phyloP scores from a whole-genome alignment of 2,797 vertebrate genomes.

The Nyctibius grandis region DNA sequence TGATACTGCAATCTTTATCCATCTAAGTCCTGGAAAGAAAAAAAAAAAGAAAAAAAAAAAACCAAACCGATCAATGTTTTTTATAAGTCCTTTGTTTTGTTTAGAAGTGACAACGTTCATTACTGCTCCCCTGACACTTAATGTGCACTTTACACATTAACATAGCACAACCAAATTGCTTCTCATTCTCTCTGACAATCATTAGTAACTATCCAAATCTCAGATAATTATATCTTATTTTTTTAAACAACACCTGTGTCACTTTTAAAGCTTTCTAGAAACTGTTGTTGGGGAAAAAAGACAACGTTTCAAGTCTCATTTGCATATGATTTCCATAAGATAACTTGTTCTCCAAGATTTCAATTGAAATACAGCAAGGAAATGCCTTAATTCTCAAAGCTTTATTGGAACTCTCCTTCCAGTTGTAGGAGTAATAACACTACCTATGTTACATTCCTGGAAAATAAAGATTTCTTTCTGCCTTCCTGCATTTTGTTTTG shows the following conservation, averaged over 20 bases:
- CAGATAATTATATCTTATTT: neutral
- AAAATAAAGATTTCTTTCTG: neutral
- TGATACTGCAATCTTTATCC: neutral
- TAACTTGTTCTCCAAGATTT: neutral
- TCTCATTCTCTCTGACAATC: neutral
- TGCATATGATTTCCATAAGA: neutral
- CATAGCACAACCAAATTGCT: neutral
- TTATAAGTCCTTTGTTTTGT: neutral
- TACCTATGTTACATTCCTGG: neutral
- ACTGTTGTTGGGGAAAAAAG: accelerated
- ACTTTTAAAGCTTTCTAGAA: neutral
- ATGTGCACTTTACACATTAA: constrained; percentile 10
- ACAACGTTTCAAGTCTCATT: neutral
- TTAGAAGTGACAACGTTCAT: constrained; percentile 14
- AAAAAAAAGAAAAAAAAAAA: neutral
- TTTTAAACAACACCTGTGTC: neutral
- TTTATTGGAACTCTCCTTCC: neutral
- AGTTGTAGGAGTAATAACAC: neutral
- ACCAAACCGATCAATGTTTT: neutral
- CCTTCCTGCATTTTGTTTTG: neutral
- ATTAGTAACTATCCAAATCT: neutral
- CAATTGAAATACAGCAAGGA: neutral
- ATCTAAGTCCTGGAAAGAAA: neutral
- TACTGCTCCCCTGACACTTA: neutral
- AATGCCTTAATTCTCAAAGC: neutral